phyloP scores from a whole-genome alignment of 2,113 vertebrate genomes.

The Apteryx owenii region DNA sequence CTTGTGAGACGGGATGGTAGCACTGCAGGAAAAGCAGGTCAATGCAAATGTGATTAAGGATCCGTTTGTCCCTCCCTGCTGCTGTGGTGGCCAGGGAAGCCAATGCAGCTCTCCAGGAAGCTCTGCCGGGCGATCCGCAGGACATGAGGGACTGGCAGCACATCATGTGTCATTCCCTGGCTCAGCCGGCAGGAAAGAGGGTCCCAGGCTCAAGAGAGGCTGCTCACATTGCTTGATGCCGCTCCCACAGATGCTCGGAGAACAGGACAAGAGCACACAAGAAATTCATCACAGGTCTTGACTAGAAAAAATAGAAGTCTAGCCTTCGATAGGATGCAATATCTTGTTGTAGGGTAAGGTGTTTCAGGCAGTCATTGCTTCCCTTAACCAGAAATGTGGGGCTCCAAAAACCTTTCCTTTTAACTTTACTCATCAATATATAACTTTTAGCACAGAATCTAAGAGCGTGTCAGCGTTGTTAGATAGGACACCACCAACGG shows the following conservation, averaged over 20 bases:
- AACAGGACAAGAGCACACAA: fast-evolving
- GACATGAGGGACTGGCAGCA: not conserved
- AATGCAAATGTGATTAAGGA: too few relatives aligned
- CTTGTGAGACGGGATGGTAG: not conserved
- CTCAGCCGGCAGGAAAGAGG: not conserved
- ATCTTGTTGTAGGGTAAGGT: too few relatives aligned
- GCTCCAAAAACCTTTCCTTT: fast-evolving
- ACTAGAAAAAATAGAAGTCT: not conserved
- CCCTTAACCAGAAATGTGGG: too few relatives aligned
- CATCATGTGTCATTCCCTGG: fast-evolving
- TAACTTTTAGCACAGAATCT: not conserved
- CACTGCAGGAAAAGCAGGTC: not conserved
- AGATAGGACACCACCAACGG: not conserved
- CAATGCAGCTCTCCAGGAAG: not conserved
- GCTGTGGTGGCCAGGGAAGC: not conserved
- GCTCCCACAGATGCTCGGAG: not conserved
- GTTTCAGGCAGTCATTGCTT: too few relatives aligned
- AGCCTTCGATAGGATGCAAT: not conserved
- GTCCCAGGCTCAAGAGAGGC: not conserved
- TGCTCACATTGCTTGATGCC: not conserved
- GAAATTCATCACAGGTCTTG: fast-evolving
- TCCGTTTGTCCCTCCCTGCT: not conserved
- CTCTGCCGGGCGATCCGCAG: fast-evolving
- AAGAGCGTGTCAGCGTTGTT: not conserved
- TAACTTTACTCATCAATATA: not conserved